phyloP scores from a whole-genome alignment of 64 coral and sea anemone genomes.

The Hydrozoanthus tunicans region DNA sequence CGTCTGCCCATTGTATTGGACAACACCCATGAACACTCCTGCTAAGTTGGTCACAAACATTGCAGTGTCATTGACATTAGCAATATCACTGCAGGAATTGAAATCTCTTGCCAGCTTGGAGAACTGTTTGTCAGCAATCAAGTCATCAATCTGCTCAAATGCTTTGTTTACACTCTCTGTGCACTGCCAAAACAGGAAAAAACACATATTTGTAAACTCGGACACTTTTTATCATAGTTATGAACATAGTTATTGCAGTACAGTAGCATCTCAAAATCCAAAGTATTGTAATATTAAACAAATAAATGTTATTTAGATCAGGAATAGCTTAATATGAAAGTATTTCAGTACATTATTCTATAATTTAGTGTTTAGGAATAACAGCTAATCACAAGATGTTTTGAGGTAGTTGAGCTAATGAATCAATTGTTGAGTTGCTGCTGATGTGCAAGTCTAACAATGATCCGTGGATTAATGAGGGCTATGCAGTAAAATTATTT shows the following conservation, averaged over 20 bases:
- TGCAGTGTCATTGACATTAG: conserved; percentile 64
- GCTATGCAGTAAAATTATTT: too few species aligned
- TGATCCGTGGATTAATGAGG: too few species aligned
- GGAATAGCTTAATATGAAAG: neutral
- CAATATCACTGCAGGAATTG: conserved; percentile 66
- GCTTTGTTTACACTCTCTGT: conserved; percentile 64
- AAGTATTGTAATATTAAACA: too few species aligned
- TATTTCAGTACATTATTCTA: neutral
- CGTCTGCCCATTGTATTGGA: conserved; percentile 75
- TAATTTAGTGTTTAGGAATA: neutral
- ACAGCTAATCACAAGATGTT: neutral
- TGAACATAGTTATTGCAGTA: too few species aligned
- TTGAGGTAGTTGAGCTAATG: too few species aligned
- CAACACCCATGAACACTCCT: conserved; percentile 53
- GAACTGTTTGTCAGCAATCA: conserved; percentile 56
- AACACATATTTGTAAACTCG: neutral
- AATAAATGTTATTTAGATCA: too few species aligned
- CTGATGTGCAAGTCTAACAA: too few species aligned
- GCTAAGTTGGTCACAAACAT: conserved; percentile 61
- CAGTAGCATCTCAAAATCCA: too few species aligned
- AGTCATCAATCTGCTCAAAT: conserved; percentile 62
- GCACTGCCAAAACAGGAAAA: conserved; percentile 54
- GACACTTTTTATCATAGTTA: too few species aligned
- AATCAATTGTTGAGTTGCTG: too few species aligned
- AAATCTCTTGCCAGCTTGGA: conserved; percentile 65